phyloP scores from a whole-genome alignment of 2,797 vertebrate species.

The Pipistrellus pipistrellus region DNA sequence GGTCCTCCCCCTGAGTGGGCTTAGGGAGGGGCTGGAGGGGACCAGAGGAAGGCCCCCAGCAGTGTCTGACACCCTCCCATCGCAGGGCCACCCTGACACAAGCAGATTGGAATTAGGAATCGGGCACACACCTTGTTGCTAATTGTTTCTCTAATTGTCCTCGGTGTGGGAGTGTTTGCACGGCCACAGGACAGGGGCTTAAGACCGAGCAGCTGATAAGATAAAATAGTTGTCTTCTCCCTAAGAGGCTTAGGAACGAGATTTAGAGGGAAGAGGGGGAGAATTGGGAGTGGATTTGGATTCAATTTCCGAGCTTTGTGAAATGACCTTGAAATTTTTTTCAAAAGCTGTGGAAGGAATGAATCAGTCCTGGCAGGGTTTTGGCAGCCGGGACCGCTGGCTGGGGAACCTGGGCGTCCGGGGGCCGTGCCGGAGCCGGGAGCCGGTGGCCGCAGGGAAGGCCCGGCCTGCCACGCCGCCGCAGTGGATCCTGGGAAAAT shows the following conservation, averaged over 20 bases:
- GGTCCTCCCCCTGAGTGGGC: background rate
- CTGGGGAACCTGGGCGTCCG: background rate
- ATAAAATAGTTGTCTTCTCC: background rate
- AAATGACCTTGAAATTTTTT: conserved; percentile 50
- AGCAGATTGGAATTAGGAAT: conserved; percentile 20
- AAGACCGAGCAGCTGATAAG: background rate
- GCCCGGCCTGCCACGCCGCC: background rate
- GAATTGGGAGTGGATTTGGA: background rate
- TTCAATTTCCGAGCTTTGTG: background rate
- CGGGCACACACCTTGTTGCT: conserved; percentile 33
- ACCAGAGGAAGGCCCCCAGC: background rate
- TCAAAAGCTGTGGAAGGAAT: background rate
- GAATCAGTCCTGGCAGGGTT: background rate
- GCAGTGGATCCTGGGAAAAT: background rate
- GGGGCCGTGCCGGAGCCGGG: background rate
- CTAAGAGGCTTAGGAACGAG: background rate
- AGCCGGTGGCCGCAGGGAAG: background rate
- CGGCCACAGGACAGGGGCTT: background rate
- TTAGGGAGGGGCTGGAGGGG: conserved; percentile 42
- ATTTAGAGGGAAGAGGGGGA: background rate
- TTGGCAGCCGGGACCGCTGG: background rate
- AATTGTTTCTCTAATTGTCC: conserved; percentile 22
- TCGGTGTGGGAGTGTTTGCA: conserved; percentile 14
- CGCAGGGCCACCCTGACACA: background rate
- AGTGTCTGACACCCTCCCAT: conserved; percentile 53